Evolutionary conservation across 2,797 vertebrate species (phyloP).

Genomic region (Acridotheres tristis): DNA sequence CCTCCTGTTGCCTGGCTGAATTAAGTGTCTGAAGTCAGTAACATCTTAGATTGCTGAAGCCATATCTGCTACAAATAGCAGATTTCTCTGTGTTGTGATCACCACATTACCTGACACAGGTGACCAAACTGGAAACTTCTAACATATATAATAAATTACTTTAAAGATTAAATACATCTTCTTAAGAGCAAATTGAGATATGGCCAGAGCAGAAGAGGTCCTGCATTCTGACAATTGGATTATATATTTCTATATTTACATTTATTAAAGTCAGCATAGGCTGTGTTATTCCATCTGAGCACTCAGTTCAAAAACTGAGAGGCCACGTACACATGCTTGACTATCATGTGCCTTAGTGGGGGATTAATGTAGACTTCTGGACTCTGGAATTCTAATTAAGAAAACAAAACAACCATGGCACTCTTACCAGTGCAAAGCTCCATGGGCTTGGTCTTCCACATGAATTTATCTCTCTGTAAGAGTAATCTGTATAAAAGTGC

Average conservation of each 20-base stretch:
- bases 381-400: background rate
- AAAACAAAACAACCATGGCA: background rate
- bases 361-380: background rate
- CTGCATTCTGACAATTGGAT: fast-evolving
- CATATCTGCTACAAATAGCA: background rate
- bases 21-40: background rate
- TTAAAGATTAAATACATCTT: background rate
- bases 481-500: background rate
- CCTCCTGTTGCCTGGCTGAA: background rate
- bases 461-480: background rate
- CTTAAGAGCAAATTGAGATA: background rate
- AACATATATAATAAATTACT: background rate
- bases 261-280: background rate
- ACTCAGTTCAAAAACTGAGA: background rate
- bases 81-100: background rate
- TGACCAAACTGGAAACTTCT: background rate
- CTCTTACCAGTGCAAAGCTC: background rate
- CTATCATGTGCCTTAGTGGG: background rate
- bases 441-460: background rate
- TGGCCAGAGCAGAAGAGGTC: background rate
- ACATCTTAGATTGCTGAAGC: background rate
- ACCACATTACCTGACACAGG: background rate
- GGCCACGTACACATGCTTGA: fast-evolving
- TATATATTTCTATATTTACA: background rate
- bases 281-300: background rate